Conservation (phyloP, 2,113 vertebrate genomes). For the Raphicerus campestris region DNA sequence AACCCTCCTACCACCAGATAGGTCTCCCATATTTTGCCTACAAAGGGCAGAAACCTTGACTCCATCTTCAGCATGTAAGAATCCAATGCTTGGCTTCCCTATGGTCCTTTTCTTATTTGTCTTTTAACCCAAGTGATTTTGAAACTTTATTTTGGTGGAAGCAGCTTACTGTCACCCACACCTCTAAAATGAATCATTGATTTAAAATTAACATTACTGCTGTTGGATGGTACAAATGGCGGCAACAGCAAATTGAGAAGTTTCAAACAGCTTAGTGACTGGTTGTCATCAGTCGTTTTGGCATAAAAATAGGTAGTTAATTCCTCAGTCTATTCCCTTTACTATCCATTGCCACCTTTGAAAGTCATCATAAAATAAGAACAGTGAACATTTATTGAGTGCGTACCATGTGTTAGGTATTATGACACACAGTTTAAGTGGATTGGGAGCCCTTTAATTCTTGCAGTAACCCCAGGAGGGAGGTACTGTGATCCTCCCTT, state of each 20-base stretch:
- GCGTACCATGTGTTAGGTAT: neutral
- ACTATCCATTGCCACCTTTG: neutral
- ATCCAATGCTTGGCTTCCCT: neutral
- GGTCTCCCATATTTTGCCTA: neutral
- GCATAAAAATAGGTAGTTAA: neutral
- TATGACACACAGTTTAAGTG: neutral
- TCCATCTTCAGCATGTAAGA: neutral
- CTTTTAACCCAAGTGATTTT: neutral
- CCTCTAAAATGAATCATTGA: neutral
- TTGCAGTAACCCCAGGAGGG: neutral
- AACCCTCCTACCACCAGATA: neutral
- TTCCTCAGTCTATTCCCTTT: neutral
- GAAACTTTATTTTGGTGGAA: neutral
- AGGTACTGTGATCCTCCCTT: neutral
- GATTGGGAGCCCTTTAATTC: neutral
- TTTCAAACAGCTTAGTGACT: neutral
- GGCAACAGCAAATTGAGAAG: neutral
- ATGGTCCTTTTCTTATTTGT: neutral
- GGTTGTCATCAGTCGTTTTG: neutral
- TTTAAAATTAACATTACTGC: neutral
- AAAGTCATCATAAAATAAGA: slow-evolving; percentile 35
- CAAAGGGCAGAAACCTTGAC: neutral
- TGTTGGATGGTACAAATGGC: neutral
- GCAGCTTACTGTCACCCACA: neutral
- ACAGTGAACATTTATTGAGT: neutral